Evolutionary conservation across 2,888 invertebrate species (phyloP).

Genomic region (Dichetophora obliterata): DNA sequence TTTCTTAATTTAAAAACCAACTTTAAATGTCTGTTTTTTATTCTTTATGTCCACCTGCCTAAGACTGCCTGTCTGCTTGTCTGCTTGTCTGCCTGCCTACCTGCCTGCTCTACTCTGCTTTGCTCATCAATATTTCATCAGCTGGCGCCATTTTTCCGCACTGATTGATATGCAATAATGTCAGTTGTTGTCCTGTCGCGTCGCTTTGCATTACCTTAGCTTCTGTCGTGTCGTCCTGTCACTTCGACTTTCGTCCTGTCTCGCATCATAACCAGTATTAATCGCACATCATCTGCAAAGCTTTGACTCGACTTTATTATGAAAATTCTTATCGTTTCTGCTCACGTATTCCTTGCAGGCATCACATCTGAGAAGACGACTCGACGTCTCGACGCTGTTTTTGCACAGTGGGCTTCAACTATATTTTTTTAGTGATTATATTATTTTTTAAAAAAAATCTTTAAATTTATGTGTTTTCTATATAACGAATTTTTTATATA

Average conservation of each 20-base stretch:
- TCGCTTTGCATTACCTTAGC: background rate
- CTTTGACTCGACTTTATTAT: conserved; percentile 16
- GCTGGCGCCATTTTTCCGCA: conserved; percentile 29
- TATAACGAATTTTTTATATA: too few relatives aligned
- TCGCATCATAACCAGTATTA: conserved; percentile 14
- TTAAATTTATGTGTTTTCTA: too few relatives aligned
- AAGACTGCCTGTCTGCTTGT: too few relatives aligned
- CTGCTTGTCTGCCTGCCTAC: background rate
- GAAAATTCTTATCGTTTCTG: conserved; percentile 13
- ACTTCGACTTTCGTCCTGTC: background rate
- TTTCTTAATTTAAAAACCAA: background rate
- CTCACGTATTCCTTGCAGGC: conserved; percentile 26
- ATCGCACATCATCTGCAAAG: conserved; percentile 30
- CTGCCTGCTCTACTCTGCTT: background rate
- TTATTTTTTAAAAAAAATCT: too few relatives aligned
- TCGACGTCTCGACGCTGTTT: background rate
- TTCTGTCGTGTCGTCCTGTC: background rate
- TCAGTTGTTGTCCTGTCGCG: conserved; percentile 4
- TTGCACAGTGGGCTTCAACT: background rate
- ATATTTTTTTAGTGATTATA: too few relatives aligned
- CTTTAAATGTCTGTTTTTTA: too few relatives aligned
- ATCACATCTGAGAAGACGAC: conserved; percentile 15
- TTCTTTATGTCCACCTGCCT: too few relatives aligned
- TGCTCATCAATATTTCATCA: conserved; percentile 34
- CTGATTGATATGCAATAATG: conserved; percentile 39